A percentile compares a stretch with the other conserved stretches of the same genome.
phyloP scores from a whole-genome alignment of 2,113 vertebrate genomes.

The Actinemys pallida region DNA sequence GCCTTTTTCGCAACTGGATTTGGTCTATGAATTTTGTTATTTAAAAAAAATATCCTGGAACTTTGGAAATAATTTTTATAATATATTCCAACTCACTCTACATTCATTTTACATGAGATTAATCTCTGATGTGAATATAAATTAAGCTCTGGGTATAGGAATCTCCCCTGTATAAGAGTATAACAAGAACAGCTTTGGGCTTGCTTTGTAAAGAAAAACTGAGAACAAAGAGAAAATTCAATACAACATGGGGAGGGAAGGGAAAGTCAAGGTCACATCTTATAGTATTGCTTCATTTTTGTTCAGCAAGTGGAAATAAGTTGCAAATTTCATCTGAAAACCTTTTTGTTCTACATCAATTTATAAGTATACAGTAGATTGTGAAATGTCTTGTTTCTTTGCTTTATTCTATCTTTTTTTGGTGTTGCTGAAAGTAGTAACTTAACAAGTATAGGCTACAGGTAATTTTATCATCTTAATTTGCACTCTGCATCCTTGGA shows the following conservation, averaged over 20 bases:
- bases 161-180: background rate
- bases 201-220: background rate
- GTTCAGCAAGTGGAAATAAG: background rate
- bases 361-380: background rate
- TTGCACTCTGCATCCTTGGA: background rate
- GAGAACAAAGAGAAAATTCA: background rate
- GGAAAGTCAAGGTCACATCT: background rate
- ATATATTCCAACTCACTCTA: background rate
- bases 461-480: background rate
- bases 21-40: background rate
- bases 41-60: background rate
- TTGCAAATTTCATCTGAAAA: background rate
- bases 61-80: background rate
- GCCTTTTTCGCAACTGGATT: background rate
- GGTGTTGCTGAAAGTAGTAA: background rate
- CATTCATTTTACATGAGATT: background rate
- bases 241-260: background rate
- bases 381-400: background rate
- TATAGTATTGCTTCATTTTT: background rate
- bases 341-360: background rate
- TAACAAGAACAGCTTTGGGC: background rate
- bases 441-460: background rate
- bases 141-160: background rate
- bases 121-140: background rate
- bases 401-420: background rate